These are phyloP conservation scores for Masnerella sp. DNA, from an alignment of 2,888 invertebrate species.

Conservation along the genomic window DNA sequence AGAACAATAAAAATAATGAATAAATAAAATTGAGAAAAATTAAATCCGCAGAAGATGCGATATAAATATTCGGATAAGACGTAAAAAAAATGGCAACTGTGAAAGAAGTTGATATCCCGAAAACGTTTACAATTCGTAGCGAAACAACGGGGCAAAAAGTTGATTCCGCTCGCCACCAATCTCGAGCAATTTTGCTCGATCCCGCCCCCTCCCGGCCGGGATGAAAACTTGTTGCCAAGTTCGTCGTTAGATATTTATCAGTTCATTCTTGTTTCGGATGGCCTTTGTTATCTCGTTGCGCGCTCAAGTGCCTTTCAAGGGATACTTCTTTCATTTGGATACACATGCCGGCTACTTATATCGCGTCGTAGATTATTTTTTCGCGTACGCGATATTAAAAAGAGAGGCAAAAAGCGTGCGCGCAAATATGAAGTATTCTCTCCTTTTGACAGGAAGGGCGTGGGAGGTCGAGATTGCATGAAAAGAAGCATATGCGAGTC, in stretches of 20 bases:
- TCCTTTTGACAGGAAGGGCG: slow-evolving; percentile 79
- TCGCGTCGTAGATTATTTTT: slow-evolving; percentile 50
- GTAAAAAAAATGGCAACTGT: neutral
- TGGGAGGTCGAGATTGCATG: slow-evolving; percentile 82
- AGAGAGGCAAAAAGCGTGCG: slow-evolving; percentile 31
- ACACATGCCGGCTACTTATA: slow-evolving; percentile 33
- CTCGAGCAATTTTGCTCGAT: slow-evolving; percentile 17
- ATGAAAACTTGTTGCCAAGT: slow-evolving; percentile 49
- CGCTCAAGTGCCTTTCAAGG: slow-evolving; percentile 27
- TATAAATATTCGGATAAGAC: slow-evolving; percentile 11
- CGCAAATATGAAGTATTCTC: slow-evolving; percentile 52
- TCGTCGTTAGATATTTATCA: slow-evolving; percentile 51
- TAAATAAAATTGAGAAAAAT: no score
- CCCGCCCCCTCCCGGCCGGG: neutral
- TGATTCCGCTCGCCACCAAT: slow-evolving; percentile 25
- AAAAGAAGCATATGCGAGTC: slow-evolving; percentile 84
- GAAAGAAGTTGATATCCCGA: slow-evolving; percentile 9
- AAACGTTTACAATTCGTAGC: slow-evolving; percentile 24
- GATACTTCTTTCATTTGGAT: slow-evolving; percentile 43
- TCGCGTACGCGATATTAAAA: slow-evolving; percentile 43
- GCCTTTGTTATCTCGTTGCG: slow-evolving; percentile 36
- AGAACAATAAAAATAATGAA: no score
- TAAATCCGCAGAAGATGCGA: neutral
- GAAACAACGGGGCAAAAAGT: slow-evolving; percentile 26
- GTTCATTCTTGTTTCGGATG: slow-evolving; percentile 49